phyloP scores from a whole-genome alignment of 1,140 invertebrate species.

The Neodiprion fabricii region DNA sequence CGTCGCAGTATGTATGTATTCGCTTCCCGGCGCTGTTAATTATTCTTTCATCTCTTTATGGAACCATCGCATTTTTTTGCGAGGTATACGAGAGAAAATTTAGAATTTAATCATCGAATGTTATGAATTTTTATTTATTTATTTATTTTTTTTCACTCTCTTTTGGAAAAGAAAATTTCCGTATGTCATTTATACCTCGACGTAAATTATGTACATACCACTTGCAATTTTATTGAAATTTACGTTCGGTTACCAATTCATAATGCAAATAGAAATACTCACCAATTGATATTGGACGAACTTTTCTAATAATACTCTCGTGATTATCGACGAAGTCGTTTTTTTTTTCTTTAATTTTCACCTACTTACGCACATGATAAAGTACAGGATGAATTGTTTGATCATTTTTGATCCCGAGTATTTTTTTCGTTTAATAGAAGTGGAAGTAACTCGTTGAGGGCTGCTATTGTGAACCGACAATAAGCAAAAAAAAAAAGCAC shows the following conservation, averaged over 20 bases:
- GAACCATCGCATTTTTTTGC: too few relatives aligned
- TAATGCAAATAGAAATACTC: too few relatives aligned
- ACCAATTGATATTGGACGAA: too few relatives aligned
- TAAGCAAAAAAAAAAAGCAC: conserved; percentile 54
- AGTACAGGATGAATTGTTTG: not conserved
- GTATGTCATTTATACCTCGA: too few relatives aligned
- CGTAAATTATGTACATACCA: too few relatives aligned
- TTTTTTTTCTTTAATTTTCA: too few relatives aligned
- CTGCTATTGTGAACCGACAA: conserved; percentile 63
- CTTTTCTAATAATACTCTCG: too few relatives aligned
- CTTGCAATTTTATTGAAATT: too few relatives aligned
- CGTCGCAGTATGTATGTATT: not conserved
- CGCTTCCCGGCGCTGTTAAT: not conserved
- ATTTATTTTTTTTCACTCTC: not conserved
- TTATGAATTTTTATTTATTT: not conserved
- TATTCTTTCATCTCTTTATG: not conserved
- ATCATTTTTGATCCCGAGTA: not conserved
- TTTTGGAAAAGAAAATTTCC: not conserved
- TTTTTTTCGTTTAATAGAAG: not conserved
- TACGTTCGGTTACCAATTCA: too few relatives aligned
- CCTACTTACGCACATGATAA: not conserved
- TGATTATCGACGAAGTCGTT: too few relatives aligned
- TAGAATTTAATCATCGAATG: not conserved
- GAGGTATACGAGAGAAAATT: not conserved
- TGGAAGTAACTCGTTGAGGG: conserved; percentile 47